These are phyloP conservation scores for Xestoiulus laeticollis DNA, from an alignment of 2,888 invertebrate genomes.

Conservation along the genomic window DNA sequence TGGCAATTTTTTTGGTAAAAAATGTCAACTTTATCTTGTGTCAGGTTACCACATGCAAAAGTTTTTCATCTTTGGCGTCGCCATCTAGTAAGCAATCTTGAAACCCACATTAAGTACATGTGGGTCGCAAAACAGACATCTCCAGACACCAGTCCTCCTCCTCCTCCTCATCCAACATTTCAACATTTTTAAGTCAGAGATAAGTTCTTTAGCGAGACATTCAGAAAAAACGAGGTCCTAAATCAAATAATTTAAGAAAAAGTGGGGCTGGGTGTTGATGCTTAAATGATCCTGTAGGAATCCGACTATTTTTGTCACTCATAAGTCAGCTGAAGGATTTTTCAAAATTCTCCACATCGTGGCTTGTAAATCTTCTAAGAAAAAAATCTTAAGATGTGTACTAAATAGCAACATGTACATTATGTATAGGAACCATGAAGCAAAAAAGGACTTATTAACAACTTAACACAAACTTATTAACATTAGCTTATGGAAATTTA, in stretches of 20 bases:
- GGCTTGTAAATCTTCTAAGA: neutral
- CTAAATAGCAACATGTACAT: no score
- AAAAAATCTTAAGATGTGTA: no score
- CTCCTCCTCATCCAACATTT: neutral
- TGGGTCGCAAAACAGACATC: neutral
- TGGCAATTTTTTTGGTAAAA: no score
- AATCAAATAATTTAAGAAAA: constrained; percentile 16
- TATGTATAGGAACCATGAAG: no score
- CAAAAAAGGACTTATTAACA: no score
- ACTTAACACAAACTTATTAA: no score
- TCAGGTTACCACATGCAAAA: no score
- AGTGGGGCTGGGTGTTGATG: constrained; percentile 17
- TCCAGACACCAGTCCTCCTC: neutral
- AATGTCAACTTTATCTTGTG: no score
- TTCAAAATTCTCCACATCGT: neutral
- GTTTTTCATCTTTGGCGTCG: neutral
- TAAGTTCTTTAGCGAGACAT: neutral
- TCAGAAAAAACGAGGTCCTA: neutral
- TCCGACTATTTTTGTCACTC: constrained; percentile 1
- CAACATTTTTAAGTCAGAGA: neutral
- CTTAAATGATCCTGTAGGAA: neutral
- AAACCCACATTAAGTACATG: neutral
- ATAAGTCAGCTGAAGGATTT: neutral
- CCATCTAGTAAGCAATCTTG: constrained; percentile 7
- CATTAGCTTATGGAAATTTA: no score